Percentiles rank a stretch among this genome's conserved stretches.
These are phyloP conservation scores for Manis pentadactyla DNA, from an alignment of 2,797 vertebrate species.

Conservation along the genomic window DNA sequence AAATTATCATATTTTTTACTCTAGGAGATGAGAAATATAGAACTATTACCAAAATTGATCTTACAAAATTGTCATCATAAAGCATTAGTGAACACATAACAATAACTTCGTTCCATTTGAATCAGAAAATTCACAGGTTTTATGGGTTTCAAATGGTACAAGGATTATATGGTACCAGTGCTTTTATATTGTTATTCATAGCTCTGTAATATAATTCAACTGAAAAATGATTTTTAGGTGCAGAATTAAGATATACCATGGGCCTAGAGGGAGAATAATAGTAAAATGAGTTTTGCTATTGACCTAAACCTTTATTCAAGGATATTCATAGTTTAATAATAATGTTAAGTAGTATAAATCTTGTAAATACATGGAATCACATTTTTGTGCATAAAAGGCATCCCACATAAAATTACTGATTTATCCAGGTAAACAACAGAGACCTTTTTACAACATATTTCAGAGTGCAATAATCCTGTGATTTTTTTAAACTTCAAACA, in stretches of 20 bases:
- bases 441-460: neutral
- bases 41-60: neutral
- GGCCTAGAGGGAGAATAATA: neutral
- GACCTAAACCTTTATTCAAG: neutral
- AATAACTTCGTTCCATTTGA: neutral
- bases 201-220: neutral
- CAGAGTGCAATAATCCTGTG: neutral
- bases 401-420: slow-evolving; percentile 7
- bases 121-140: slow-evolving; percentile 1
- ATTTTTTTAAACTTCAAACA: slow-evolving; percentile 34
- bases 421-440: slow-evolving; percentile 34
- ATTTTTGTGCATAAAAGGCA: slow-evolving; percentile 7
- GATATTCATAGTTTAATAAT: slow-evolving; percentile 21
- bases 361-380: neutral
- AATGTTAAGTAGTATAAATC: neutral
- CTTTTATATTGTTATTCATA: neutral
- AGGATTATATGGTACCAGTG: neutral
- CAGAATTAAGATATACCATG: neutral
- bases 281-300: neutral
- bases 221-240: neutral
- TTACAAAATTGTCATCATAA: neutral
- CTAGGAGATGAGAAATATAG: neutral
- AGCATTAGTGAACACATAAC: neutral
- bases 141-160: neutral
- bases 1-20: neutral